Evolutionary conservation across 2,113 vertebrate species (phyloP), one percentile per base, ranked within the genome.

Genomic region (Ahaetulla prasina): DNA sequence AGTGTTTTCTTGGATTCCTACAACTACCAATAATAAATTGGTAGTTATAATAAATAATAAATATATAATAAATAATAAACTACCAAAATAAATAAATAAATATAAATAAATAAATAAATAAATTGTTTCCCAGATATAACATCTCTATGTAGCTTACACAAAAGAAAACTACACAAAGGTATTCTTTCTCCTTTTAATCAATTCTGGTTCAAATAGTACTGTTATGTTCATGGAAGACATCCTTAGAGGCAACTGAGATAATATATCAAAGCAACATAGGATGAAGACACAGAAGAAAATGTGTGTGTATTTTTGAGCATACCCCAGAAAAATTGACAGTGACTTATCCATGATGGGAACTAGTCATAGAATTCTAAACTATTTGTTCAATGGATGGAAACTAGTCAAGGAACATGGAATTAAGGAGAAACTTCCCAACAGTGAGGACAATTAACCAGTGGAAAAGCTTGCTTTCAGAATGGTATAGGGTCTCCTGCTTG

Each of bases 181-280:
- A 89, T 23, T 74, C 52, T 94, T 95, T 88, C 94, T 57, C 68
- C 87, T 95, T 84, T 95, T 95, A 94, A 96, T 96, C 93, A 93
- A 95, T 95, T 93, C n/a, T 84, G 90, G 90, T 94, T 91, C 95
- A 97, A 96, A 95, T 94, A 95, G 87, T 94, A 95, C 92, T 93
- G 94, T 93, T 94, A 92, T 85, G 95, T 87, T 39, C 0, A 1
- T 92, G 91, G 94, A 0, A 0, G 54, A 53, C 20, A 93, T 93
- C 74, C 63, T 6, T 0, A 35, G 88, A n/a, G 0, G 54, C 50
- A 92, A 80, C 2, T 12, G 39, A 87, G 89, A 55, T 18, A 94
- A 91, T 60, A 60, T 30, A 35, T 8, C 80, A 45, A 89, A 91
- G 14, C 25, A 50, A 74, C 27, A 5, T 45, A 25, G 27, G 68